Base-by-base conservation (phyloP, 2,113 vertebrate genomes). In the Boleophthalmus pectinirostris region DNA sequence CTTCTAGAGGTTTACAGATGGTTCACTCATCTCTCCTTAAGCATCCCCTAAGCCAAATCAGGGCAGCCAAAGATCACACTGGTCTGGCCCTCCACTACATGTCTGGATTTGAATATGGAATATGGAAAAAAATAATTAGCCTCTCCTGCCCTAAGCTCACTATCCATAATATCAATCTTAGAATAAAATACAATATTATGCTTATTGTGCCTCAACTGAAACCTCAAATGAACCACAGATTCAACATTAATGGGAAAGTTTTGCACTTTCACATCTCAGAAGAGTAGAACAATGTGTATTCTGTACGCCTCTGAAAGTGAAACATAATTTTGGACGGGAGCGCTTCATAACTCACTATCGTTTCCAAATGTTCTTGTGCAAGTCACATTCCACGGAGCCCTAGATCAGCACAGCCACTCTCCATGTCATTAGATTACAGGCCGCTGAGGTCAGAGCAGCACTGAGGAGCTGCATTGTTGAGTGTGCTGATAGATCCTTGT, bases 351-450 rank as follows among this genome's bases (percentile, higher is more conserved):
- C 43, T 67, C 67, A 69, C 21, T 75, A 77, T 81, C 51, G 74
- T 80, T 82, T 74, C 71, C 70, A 58, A 74, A 53, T 20, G 11
- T 71, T 75, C 45, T 88, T 85, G 75, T 70, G 70, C 73, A 85
- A 83, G 73, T 71, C 71, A 46, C 84, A 89, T 90, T 91, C 84
- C 84, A 68, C 46, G 43, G 45, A 49, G 69, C 35, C 72, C 61
- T 83, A 85, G 72, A 89, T 87, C 79, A 80, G 70, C 73, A 58
- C 54, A 80, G 78, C 54, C 69, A 69, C 88, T 89, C 88, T 89
- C 85, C 87, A 84, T 90, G 86, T 84, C 82, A 89, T 85, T 82
- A 78, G 83, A 89, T 89, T 84, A 86, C 73, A 84, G 74, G 80
- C 64, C 66, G 80, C 72, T 88, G 82, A 79, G 76, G 75, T 88